A percentile compares a stretch with the other conserved stretches of the same genome.
These are phyloP conservation scores for Anticlea derivata DNA, from an alignment of 2,888 invertebrate species.

Conservation along the genomic window DNA sequence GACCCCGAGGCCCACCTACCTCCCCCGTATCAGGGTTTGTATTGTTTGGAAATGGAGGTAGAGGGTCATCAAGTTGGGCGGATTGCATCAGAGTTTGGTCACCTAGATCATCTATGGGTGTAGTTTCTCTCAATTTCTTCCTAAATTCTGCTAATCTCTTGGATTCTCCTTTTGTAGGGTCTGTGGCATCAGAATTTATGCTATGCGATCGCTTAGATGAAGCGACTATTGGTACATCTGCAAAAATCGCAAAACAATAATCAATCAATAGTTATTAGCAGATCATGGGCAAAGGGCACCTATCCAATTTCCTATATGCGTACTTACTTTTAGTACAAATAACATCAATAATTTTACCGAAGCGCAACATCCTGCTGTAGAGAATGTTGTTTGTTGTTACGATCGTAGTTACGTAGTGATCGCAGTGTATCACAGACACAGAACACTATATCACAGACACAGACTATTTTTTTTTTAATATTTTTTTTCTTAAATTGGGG, in stretches of 20 bases:
- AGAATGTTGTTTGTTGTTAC: no score
- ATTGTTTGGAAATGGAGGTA: constrained; percentile 93
- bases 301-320: no score
- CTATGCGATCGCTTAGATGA: constrained; percentile 43
- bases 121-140: constrained; percentile 89
- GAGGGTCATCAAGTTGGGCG: constrained; percentile 91
- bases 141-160: constrained; percentile 86
- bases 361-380: no score
- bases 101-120: constrained; percentile 89
- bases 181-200: constrained; percentile 42
- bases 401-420: no score
- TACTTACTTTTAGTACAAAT: no score
- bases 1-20: constrained; percentile 96
- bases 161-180: constrained; percentile 55
- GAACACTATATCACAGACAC: no score
- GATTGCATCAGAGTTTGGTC: constrained; percentile 89
- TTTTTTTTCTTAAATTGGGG: no score
- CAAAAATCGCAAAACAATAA: constrained; percentile 8
- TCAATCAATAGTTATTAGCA: no score
- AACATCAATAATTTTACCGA: no score
- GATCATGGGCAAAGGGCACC: no score
- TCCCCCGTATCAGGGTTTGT: constrained; percentile 97
- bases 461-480: no score
- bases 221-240: constrained; percentile 16
- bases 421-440: no score